Percentiles rank a stretch among this genome's conserved stretches.
phyloP scores from a whole-genome alignment of 92 coral and sea anemone species.

The Paragorgia papillata region DNA sequence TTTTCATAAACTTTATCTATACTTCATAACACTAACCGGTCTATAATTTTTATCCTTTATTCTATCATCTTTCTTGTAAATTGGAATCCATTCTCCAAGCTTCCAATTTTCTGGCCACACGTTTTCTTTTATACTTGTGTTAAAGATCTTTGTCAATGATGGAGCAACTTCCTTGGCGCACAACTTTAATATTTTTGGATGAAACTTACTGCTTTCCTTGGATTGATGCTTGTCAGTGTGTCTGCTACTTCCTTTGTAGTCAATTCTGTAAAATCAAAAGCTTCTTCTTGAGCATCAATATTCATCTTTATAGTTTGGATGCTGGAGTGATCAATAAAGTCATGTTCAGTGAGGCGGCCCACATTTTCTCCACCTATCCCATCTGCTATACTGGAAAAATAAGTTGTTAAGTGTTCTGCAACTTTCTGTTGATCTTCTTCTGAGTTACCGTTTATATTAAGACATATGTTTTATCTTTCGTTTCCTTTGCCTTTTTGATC shows the following conservation, averaged over 20 bases:
- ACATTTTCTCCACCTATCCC: conserved; percentile 47
- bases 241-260: conserved; percentile 38
- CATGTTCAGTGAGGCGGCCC: conserved; percentile 12
- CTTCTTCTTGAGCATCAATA: conserved; percentile 8
- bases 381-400: conserved; percentile 57
- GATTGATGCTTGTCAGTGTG: conserved; percentile 36
- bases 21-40: too few species aligned
- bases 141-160: conserved; percentile 48
- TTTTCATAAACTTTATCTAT: too few species aligned
- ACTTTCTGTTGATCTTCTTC: conserved; percentile 42
- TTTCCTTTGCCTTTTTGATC: conserved; percentile 27
- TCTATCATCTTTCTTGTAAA: too few species aligned
- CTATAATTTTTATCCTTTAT: too few species aligned
- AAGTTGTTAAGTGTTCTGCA: conserved; percentile 39
- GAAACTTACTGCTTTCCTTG: conserved; percentile 34
- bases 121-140: too few species aligned
- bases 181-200: conserved; percentile 33
- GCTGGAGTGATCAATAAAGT: conserved; percentile 53
- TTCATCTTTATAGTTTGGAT: conserved; percentile 35
- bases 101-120: too few species aligned
- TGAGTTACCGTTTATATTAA: conserved; percentile 19
- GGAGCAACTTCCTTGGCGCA: conserved; percentile 47
- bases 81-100: too few species aligned
- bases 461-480: conserved; percentile 24
- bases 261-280: conserved; percentile 45